A percentile compares a stretch with the other conserved stretches of the same genome.
phyloP scores from a whole-genome alignment of 1,140 invertebrate species.

The Calephelis nemesis region DNA sequence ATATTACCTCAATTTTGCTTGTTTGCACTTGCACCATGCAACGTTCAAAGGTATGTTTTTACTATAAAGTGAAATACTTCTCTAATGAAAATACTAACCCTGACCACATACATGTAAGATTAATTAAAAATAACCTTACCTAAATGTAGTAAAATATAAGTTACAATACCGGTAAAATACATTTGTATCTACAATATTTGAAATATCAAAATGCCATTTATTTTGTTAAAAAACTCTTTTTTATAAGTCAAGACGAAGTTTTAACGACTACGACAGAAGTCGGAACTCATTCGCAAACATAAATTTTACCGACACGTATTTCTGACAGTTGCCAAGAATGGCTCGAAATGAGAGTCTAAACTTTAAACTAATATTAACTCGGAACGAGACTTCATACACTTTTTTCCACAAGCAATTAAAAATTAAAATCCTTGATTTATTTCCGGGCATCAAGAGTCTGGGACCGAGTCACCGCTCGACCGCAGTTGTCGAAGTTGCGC shows the following conservation, averaged over 20 bases:
- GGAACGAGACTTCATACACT: constrained; percentile 17
- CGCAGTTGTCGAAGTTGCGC: constrained; percentile 51
- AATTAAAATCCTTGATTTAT: constrained; percentile 22
- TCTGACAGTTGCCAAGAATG: constrained; percentile 29
- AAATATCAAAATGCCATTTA: constrained; percentile 5
- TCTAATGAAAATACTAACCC: too few relatives aligned
- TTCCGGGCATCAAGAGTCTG: constrained; percentile 37
- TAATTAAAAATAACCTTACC: too few relatives aligned
- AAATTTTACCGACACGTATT: constrained; percentile 45
- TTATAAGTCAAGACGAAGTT: constrained; percentile 31
- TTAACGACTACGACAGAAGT: constrained; percentile 39
- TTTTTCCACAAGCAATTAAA: constrained; percentile 19
- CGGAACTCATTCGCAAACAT: constrained; percentile 47
- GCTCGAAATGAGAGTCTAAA: constrained; percentile 28
- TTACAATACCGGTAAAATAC: too few relatives aligned
- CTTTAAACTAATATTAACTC: constrained; percentile 32
- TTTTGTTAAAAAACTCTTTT: constrained; percentile 13
- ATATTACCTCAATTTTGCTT: too few relatives aligned
- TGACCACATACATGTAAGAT: too few relatives aligned
- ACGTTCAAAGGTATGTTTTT: too few relatives aligned
- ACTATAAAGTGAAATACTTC: too few relatives aligned
- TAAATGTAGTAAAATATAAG: too few relatives aligned
- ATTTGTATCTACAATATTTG: not conserved
- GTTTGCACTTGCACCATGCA: too few relatives aligned
- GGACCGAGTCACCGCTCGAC: constrained; percentile 28